Base-by-base conservation (phyloP, 2,797 vertebrate species). In the Phrynocephalus guinanensis region DNA sequence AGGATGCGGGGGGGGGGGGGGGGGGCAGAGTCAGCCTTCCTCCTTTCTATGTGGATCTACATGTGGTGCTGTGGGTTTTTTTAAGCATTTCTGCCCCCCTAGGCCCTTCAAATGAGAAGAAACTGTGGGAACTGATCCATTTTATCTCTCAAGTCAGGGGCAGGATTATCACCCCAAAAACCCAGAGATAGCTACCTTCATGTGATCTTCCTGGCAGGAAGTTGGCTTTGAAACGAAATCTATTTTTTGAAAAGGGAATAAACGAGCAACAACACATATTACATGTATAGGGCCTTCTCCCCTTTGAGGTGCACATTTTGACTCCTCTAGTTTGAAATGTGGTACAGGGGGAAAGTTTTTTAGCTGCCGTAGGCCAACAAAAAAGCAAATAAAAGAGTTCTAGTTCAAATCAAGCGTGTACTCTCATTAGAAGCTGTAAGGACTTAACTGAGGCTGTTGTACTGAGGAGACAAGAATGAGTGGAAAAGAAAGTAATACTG, bases 101-200 rank as follows among this genome's bases (percentile, higher is more conserved):
- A 9, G 92, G 92, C 30, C 50, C 82, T 93, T 95, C 84, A 94
- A 91, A 95, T 90, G 88, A 90, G 85, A 93, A 88, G 86, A 95
- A 95, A 84, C n/a, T 82, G 26, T 85, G 78, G 33, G 82, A 93
- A 83, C 76, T 10, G 75, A 92, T 90, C 91, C 89, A 89, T 86
- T 82, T 89, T 68, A 86, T 78, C 87, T 92, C 82, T 92, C 87
- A 90, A 87, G 91, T 90, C 88, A 20, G 16, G 1, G 0, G 0
- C 67, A 66, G 88, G 84, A 81, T 92, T 66, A 81, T 83, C 38
- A 44, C 38, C 38, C 38, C 38, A 0, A 44, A 88, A 80, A 92
- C 10, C 2, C 13, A 56, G 2, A 56, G 2, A 56, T 85, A 24
- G 3, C 13, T 93, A 68, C 60, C 76, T 33, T 83, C 84, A 86